These are phyloP conservation scores for Agriopis leucophaearia DNA, from an alignment of 2,888 invertebrate genomes.

Conservation along the genomic window DNA sequence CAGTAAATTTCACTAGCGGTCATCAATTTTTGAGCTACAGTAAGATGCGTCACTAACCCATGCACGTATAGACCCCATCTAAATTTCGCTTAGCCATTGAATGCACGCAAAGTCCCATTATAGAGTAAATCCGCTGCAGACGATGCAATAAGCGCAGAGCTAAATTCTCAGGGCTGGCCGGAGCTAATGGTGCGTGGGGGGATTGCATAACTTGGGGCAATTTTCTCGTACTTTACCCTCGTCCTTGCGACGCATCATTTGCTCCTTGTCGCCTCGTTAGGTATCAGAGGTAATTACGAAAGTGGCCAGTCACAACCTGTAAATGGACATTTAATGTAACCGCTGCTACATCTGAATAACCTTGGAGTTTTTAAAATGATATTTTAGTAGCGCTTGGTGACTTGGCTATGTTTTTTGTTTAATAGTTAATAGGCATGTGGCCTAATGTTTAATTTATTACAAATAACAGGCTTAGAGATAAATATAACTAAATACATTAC, in stretches of 20 bases:
- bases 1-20: no score
- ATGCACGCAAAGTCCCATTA: constrained; percentile 36
- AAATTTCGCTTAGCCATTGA: constrained; percentile 30
- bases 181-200: constrained; percentile 75
- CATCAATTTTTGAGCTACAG: neutral
- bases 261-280: constrained; percentile 65
- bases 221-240: constrained; percentile 73
- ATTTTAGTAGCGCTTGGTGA: neutral
- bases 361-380: neutral
- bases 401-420: no score
- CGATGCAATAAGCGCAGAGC: constrained; percentile 69
- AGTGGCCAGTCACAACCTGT: constrained; percentile 64
- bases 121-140: constrained; percentile 63
- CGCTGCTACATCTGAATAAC: neutral
- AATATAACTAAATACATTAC: no score
- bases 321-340: constrained; percentile 46
- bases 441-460: no score
- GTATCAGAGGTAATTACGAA: constrained; percentile 63
- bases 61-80: neutral
- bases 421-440: no score
- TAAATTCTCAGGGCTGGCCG: constrained; percentile 67
- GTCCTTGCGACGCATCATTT: constrained; percentile 73
- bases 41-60: neutral
- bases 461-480: no score
- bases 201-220: constrained; percentile 82